phyloP scores from a whole-genome alignment of 2,113 vertebrate species.

The Actenoides lindsayi region DNA sequence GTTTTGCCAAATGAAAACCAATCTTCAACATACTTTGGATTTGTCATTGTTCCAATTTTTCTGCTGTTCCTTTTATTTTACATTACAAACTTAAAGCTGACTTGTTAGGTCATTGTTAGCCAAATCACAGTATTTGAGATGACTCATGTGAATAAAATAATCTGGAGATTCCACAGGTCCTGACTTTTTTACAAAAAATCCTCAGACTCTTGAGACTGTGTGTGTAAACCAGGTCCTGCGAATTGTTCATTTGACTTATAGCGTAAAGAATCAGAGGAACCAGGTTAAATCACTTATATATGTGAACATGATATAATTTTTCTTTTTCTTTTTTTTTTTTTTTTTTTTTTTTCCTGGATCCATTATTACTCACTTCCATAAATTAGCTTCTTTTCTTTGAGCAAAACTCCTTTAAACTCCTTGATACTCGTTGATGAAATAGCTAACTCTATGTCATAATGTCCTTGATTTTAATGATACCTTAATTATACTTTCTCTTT shows the following conservation, averaged over 20 bases:
- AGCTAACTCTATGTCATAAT: not conserved
- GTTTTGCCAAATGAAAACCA: not conserved
- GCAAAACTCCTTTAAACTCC: not conserved
- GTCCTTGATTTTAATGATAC: constrained; percentile 45
- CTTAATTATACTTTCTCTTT: not conserved
- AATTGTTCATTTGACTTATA: not conserved
- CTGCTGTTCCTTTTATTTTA: not conserved
- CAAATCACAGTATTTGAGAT: not conserved
- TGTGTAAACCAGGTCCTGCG: not conserved
- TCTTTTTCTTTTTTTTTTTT: not conserved
- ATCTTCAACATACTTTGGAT: not conserved
- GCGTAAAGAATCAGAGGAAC: not conserved
- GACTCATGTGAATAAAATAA: not conserved
- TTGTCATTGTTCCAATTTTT: not conserved
- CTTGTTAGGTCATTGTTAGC: not conserved
- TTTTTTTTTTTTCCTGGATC: not conserved
- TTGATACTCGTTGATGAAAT: not conserved
- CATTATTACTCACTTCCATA: not conserved
- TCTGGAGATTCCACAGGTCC: not conserved
- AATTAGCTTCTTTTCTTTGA: not conserved
- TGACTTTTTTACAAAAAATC: not conserved
- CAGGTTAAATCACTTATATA: not conserved
- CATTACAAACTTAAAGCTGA: not conserved
- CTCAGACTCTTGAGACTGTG: not conserved
- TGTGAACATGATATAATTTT: not conserved